phyloP scores from a whole-genome alignment of 2,113 vertebrate species.

The Elaphurus davidianus region DNA sequence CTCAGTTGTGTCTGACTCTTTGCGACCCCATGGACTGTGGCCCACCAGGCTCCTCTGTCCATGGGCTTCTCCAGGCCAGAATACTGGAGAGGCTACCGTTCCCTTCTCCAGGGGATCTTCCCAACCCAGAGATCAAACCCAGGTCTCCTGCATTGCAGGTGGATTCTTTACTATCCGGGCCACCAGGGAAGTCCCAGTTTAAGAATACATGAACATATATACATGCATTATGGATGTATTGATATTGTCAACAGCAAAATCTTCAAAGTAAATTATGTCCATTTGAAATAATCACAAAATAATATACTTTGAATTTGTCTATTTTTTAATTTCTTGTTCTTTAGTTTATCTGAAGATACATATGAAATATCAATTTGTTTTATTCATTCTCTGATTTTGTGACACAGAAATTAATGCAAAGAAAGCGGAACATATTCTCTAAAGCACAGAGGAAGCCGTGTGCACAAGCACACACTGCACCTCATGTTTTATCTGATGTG shows the following conservation, averaged over 20 bases:
- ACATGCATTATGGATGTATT: accelerated
- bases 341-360: not conserved
- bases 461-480: not conserved
- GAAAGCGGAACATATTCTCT: not conserved
- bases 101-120: not conserved
- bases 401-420: not conserved
- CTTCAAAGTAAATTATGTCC: not conserved
- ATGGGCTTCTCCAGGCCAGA: not conserved
- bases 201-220: not conserved
- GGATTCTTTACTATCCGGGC: not conserved
- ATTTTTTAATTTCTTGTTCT: not conserved
- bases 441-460: not conserved
- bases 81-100: not conserved
- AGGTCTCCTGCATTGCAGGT: not conserved
- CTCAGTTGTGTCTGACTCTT: not conserved
- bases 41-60: not conserved
- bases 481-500: not conserved
- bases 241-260: not conserved
- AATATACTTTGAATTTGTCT: not conserved
- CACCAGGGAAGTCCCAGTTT: not conserved
- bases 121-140: not conserved
- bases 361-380: not conserved
- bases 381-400: not conserved
- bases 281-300: not conserved
- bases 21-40: not conserved